phyloP scores from a whole-genome alignment of 2,888 invertebrate genomes.

The Papilio demoleus region DNA sequence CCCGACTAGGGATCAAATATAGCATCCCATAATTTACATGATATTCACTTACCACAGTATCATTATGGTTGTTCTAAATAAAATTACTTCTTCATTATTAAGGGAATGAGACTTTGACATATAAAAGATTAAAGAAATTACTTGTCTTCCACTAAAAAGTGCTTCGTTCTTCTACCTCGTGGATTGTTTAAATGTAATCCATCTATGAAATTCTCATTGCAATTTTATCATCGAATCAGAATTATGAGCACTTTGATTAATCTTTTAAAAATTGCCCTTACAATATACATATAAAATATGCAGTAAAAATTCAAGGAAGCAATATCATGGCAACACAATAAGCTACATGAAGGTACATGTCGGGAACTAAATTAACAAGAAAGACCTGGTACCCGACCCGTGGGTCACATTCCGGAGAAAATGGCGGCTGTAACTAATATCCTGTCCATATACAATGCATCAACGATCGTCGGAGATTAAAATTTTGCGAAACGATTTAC shows the following conservation, averaged over 20 bases:
- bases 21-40: too few species aligned
- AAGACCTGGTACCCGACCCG: conserved; percentile 53
- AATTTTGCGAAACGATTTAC: conserved; percentile 43
- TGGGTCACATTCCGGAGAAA: conserved; percentile 56
- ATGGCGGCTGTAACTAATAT: conserved; percentile 54
- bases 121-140: too few species aligned
- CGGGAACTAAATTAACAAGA: conserved; percentile 50
- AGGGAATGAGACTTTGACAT: too few species aligned
- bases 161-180: too few species aligned
- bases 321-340: conserved; percentile 26
- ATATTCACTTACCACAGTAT: too few species aligned
- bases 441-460: conserved; percentile 48
- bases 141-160: too few species aligned
- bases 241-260: neutral
- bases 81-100: too few species aligned
- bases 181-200: too few species aligned
- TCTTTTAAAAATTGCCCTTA: neutral
- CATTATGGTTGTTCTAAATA: too few species aligned
- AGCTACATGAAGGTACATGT: conserved; percentile 44
- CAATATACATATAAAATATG: neutral
- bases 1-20: too few species aligned
- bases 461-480: conserved; percentile 41
- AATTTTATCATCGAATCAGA: neutral
- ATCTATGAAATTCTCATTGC: too few species aligned
- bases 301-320: conserved; percentile 14